phyloP scores from a whole-genome alignment of 2,797 vertebrate genomes.

The Pseudochirops corinnae region DNA sequence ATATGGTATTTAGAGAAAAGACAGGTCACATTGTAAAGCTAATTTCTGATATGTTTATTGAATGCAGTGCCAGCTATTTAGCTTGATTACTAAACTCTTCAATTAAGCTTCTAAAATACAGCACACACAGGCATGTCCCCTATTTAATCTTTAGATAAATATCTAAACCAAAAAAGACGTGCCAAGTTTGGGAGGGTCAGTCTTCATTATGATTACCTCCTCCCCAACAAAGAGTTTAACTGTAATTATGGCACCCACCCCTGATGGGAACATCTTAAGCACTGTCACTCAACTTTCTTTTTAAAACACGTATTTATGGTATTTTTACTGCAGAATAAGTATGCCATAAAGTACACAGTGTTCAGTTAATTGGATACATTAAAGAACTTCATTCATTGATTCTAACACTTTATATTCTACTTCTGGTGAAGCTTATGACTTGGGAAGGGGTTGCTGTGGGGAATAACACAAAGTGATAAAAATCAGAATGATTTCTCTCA shows the following conservation, averaged over 20 bases:
- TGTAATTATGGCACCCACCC: not conserved
- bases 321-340: not conserved
- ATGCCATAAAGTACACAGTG: not conserved
- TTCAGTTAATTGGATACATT: not conserved
- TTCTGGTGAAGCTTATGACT: no score
- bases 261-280: constrained; percentile 36
- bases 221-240: not conserved
- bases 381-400: constrained; percentile 34
- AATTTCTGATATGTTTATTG: not conserved
- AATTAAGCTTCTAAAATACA: not conserved
- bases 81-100: not conserved
- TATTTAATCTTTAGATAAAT: not conserved
- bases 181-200: not conserved
- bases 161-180: not conserved
- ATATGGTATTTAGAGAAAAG: not conserved
- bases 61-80: not conserved
- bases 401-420: constrained; percentile 11
- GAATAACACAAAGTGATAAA: constrained; percentile 10
- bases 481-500: not conserved
- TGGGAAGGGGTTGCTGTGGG: not conserved
- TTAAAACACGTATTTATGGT: not conserved
- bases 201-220: not conserved
- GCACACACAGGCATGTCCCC: not conserved
- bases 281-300: not conserved
- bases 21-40: not conserved